Conservation (phyloP, 2,113 vertebrate species). For the Steatornis caripensis region DNA sequence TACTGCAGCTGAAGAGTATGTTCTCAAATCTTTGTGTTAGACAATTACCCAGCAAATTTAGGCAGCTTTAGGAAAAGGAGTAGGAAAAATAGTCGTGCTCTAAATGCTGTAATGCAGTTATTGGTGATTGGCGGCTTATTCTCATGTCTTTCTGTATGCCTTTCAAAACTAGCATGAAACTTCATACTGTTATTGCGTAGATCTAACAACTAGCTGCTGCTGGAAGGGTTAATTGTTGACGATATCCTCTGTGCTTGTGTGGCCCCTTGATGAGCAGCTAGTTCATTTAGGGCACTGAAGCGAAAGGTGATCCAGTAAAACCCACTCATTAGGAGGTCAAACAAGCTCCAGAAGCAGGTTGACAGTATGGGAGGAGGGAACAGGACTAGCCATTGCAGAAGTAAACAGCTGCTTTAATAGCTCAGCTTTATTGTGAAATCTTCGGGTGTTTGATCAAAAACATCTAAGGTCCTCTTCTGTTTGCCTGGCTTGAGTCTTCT, state of each 20-base stretch:
- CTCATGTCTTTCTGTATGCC: not conserved
- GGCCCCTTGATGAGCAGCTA: not conserved
- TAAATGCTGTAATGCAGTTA: not conserved
- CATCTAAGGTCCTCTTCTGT: not conserved
- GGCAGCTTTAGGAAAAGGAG: not conserved
- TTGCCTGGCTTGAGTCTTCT: not conserved
- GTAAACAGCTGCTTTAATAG: not conserved
- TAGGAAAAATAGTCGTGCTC: not conserved
- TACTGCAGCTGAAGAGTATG: not conserved
- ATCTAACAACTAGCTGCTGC: not conserved
- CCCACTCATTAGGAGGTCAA: not conserved
- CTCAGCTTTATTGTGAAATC: slow-evolving; percentile 3
- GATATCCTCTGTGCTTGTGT: not conserved
- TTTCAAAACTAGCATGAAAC: not conserved
- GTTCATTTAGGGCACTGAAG: not conserved
- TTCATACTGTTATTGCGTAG: not conserved
- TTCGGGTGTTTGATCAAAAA: not conserved
- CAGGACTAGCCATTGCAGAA: not conserved
- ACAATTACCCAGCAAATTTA: not conserved
- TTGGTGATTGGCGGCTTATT: not conserved
- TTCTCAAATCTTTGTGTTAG: not conserved
- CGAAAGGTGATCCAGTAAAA: not conserved
- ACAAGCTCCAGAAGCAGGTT: not conserved
- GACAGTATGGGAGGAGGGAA: not conserved
- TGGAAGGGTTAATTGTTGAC: slow-evolving; percentile 13